These are phyloP conservation scores for Butastur rufipennis DNA, from an alignment of 2,113 vertebrate species.

Conservation along the genomic window DNA sequence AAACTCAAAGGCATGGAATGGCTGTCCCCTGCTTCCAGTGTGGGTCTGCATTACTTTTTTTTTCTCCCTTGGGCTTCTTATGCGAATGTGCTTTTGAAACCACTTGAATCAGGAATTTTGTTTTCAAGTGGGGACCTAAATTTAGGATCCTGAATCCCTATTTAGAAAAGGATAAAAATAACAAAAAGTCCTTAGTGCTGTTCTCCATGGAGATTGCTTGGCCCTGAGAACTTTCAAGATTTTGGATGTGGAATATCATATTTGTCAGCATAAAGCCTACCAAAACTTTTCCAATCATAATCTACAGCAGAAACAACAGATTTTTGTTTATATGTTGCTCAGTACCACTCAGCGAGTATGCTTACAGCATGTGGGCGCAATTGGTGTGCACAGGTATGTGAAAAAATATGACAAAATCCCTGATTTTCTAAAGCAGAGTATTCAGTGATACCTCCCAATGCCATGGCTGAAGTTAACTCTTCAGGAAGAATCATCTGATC, in stretches of 20 bases:
- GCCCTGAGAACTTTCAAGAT: neutral
- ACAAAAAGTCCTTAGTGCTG: neutral
- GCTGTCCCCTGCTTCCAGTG: neutral
- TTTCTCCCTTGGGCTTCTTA: neutral
- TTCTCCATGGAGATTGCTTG: neutral
- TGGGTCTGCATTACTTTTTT: neutral
- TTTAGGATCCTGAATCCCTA: neutral
- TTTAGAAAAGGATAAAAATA: conserved; percentile 12
- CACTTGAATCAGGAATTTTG: conserved; percentile 32
- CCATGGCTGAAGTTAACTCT: neutral
- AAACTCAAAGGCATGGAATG: conserved; percentile 1
- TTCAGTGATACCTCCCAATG: neutral
- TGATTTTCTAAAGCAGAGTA: neutral
- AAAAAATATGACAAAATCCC: neutral
- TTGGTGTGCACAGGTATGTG: neutral
- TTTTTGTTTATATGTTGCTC: neutral
- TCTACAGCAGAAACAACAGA: neutral
- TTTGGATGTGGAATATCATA: neutral
- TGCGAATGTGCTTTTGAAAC: neutral
- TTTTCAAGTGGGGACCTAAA: conserved; percentile 19
- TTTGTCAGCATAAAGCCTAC: neutral
- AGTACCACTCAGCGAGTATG: neutral
- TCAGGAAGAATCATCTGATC: neutral
- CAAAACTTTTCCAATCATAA: neutral
- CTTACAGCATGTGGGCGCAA: accelerated